phyloP scores from a whole-genome alignment of 2,113 vertebrate genomes.

The Anseranas semipalmata region DNA sequence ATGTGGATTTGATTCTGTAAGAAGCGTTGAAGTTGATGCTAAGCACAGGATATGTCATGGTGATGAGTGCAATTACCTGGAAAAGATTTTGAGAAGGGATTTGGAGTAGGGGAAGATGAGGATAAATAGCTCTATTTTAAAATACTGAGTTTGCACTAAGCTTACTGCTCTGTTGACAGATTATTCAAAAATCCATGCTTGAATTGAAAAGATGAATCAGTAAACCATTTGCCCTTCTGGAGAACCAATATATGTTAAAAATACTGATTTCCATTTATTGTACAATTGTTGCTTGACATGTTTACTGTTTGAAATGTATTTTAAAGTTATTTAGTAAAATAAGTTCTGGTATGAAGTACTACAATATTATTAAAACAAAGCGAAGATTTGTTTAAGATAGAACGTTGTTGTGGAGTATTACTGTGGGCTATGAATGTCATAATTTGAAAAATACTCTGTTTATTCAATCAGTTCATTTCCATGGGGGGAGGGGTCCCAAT shows the following conservation, averaged over 20 bases:
- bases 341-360: neutral
- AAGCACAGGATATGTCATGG: neutral
- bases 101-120: neutral
- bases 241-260: neutral
- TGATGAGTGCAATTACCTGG: neutral
- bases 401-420: neutral
- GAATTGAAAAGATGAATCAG: neutral
- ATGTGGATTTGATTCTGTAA: neutral
- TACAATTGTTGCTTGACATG: fast-evolving
- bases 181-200: neutral
- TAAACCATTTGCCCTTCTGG: neutral
- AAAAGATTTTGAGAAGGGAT: neutral
- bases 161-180: neutral
- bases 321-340: neutral
- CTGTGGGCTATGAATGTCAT: neutral
- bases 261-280: neutral
- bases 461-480: neutral
- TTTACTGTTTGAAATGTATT: neutral
- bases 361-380: neutral
- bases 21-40: neutral
- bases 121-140: neutral
- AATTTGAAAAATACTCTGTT: neutral
- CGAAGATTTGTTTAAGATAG: neutral
- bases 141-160: neutral
- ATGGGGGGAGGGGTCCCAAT: neutral